Percentiles rank a stretch among this genome's conserved stretches.
Evolutionary conservation across 1,140 invertebrate genomes (phyloP).

Genomic region (Diuraphis noxia): DNA sequence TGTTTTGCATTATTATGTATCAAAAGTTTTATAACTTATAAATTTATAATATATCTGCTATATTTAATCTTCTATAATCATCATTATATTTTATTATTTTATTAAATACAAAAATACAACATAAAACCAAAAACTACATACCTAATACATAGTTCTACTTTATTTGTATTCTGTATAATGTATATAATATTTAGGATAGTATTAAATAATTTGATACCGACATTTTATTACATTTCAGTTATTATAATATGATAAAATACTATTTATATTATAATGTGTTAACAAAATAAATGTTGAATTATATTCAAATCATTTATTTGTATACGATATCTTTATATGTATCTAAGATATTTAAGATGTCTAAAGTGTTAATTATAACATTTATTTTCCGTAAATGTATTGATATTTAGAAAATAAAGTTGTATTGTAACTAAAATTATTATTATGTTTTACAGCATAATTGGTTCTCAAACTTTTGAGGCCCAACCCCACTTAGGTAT

Average conservation of each 20-base stretch:
- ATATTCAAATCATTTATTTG: background rate
- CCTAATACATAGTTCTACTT: background rate
- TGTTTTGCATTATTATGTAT: background rate
- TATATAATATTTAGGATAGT: background rate
- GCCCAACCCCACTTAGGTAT: too few species aligned
- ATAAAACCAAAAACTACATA: background rate
- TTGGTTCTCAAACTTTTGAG: background rate
- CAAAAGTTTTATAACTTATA: background rate
- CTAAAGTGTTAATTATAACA: background rate
- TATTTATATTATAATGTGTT: background rate
- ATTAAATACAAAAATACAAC: too few species aligned
- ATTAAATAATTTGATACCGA: background rate
- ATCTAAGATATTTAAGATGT: background rate
- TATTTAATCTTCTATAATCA: background rate
- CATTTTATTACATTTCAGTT: background rate
- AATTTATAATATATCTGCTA: too few species aligned
- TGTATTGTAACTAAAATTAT: background rate
- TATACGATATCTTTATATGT: background rate
- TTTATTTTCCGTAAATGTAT: background rate
- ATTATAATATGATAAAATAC: background rate
- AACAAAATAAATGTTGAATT: background rate
- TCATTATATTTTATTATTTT: background rate
- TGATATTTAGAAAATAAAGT: background rate
- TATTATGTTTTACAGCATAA: background rate
- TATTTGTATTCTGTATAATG: background rate